phyloP scores from a whole-genome alignment of 2,797 vertebrate genomes.

The Carduelis carduelis region DNA sequence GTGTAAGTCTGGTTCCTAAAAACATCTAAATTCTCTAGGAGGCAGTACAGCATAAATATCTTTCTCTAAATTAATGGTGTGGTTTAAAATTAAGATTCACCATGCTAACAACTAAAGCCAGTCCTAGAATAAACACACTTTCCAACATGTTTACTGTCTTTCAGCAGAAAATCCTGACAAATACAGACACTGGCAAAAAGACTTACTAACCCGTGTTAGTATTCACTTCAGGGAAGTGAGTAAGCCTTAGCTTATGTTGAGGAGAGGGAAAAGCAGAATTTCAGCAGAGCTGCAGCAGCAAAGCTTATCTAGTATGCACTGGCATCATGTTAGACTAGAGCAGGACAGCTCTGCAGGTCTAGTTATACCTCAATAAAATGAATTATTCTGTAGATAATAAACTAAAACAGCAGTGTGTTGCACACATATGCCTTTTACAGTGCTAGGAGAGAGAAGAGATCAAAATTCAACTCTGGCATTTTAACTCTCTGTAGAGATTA shows the following conservation, averaged over 20 bases:
- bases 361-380: neutral
- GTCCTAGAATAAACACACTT: neutral
- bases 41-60: neutral
- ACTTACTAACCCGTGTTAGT: neutral
- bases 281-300: neutral
- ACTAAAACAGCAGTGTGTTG: neutral
- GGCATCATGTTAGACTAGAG: neutral
- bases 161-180: neutral
- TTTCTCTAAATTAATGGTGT: neutral
- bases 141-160: neutral
- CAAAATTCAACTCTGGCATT: constrained; percentile 5
- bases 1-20: neutral
- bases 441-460: neutral
- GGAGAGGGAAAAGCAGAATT: neutral
- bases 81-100: neutral
- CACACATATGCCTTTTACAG: neutral
- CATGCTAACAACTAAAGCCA: neutral
- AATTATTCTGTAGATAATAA: neutral
- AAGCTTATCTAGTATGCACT: neutral
- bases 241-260: neutral
- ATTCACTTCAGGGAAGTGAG: neutral
- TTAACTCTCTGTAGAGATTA: constrained; percentile 20
- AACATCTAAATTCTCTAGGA: neutral
- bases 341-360: neutral
- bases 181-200: neutral